Evolutionary conservation across 1,140 invertebrate species (phyloP), one percentile per base, ranked within the genome.

Genomic region (Drosophila tropicalis): DNA sequence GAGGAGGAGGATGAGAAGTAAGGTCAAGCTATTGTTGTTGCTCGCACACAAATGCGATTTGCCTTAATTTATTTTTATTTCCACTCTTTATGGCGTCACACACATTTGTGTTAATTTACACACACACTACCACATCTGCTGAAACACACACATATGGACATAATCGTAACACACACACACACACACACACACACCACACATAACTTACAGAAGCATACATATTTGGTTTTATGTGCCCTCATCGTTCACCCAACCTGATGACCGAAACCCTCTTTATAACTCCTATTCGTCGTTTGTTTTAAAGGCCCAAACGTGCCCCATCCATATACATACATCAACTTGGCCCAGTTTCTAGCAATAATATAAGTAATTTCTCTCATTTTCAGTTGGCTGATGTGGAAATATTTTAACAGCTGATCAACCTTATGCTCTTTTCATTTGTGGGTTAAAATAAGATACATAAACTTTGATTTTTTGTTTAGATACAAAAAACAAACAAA

Each of bases 281-380:
- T 82, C 68, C 73, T 69, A 77, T 72, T 84, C 79, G 76, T 68
- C 76, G 76, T 84, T 80, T 84, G 80, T 77, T 89, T 86, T 89
- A 87, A 87, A 89, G 79, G 77, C 70, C 70, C 25, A 77, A 72
- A 89, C 83, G 83, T 87, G 84, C 72, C 39, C 25, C 36, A 66
- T 17, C 15, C 19, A 54, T 36, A 56, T 34, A 29, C 61, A 79
- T 25, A 1, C n/a, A n/a, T 44, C 15, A 40, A 39, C 29, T 62
- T 36, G 13, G 57, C 32, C 25, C 39, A 60, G 40, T 39, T 39
- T 32, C 13, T 40, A n/a, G 36, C 29, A 62, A 22, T 19, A 74
- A 67, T 40, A 56, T 7, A 47, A 47, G 15, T 47, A 47, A 47
- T 47, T 47, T 17, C 36, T 39, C 36, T 13, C 12, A 39, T 39